Base-by-base conservation (phyloP, 2,113 vertebrate genomes). In the Petrocephalus zakoni region DNA sequence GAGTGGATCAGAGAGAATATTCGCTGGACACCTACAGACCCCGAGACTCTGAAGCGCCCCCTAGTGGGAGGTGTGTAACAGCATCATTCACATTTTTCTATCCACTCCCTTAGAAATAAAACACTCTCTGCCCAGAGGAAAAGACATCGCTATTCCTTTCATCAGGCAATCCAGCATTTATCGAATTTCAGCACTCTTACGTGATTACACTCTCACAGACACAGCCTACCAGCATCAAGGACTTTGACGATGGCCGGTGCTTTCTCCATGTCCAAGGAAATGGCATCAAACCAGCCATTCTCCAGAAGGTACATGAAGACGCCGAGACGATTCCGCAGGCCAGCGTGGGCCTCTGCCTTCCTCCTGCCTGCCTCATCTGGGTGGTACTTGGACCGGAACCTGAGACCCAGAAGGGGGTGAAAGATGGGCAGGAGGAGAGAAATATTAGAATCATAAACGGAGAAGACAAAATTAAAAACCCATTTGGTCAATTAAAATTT, bases 351-450 rank as follows among this genome's bases (percentile, higher is more conserved):
- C 89, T 97, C 97, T 29, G 96, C 95, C 89, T 96, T 96, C 2
- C 97, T 95, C 49, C 94, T 94, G 7, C 96, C 97, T 13, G 96
- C 96, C 92, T 98, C 97, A 17, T 98, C 97, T 0, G 97, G 97
- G 91, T 98, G 97, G 90, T 98, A 98, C 91, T 97, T 98, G 75
- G 97, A 97, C 25, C 97, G 96, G 92, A 98, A 98, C 97, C 97
- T 98, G 92, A 89, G 87, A 89, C 90, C 85, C 17, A 89, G 52
- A 22, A 42, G 51, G 85, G 56, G 88, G 87, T 61, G 87, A 86
- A 91, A 88, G 55, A 90, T 88, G 15, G 83, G 83, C 89, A 72
- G 89, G 37, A 1, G 49, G 37, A n/a, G 2, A 84, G 29, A 88
- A 19, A 81, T 29, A 78, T 52, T 13, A 51, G 29, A 22, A 58